Evolutionary conservation across 1,140 invertebrate species (phyloP).

Genomic region (Drosophila chauvacae): DNA sequence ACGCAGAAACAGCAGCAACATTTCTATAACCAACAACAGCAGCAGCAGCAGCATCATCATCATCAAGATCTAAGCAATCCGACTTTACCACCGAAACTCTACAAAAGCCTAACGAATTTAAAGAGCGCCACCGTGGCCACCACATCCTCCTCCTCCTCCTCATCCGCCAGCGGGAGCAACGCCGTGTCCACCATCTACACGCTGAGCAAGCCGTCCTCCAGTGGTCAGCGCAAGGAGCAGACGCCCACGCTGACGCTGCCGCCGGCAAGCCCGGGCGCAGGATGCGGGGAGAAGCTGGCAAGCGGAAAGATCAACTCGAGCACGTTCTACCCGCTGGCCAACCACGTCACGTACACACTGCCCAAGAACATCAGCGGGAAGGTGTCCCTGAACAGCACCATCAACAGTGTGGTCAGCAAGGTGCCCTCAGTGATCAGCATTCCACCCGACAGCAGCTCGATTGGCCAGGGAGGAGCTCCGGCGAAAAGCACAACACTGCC

Average conservation of each 20-base stretch:
- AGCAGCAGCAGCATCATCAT: conserved; percentile 39
- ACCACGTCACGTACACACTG: conserved; percentile 83
- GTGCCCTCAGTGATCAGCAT: conserved; percentile 84
- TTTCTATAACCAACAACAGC: conserved; percentile 72
- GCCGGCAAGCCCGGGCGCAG: conserved; percentile 52
- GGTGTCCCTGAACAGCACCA: conserved; percentile 80
- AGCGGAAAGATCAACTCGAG: conserved; percentile 80
- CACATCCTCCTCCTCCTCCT: conserved; percentile 39
- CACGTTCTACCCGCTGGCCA: conserved; percentile 82
- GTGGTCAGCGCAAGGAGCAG: conserved; percentile 66
- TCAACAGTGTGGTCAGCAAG: conserved; percentile 83
- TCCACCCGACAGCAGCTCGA: conserved; percentile 60
- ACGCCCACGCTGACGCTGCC: conserved; percentile 69
- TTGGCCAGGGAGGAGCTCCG: conserved; percentile 10
- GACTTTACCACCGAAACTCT: conserved; percentile 84
- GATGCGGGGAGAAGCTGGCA: conserved; percentile 53
- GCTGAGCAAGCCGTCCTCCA: conserved; percentile 61
- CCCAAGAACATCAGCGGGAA: conserved; percentile 83
- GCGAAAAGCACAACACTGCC: conserved; percentile 61
- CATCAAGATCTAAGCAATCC: conserved; percentile 78
- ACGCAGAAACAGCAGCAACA: conserved; percentile 80
- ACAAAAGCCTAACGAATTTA: conserved; percentile 84
- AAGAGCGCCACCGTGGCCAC: conserved; percentile 63
- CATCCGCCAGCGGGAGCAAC: conserved; percentile 47
- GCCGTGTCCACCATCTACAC: conserved; percentile 76